A percentile compares a stretch with the other conserved stretches of the same genome.
Conservation (phyloP, 2,113 vertebrate species). For the Eupsittula cactorum region DNA sequence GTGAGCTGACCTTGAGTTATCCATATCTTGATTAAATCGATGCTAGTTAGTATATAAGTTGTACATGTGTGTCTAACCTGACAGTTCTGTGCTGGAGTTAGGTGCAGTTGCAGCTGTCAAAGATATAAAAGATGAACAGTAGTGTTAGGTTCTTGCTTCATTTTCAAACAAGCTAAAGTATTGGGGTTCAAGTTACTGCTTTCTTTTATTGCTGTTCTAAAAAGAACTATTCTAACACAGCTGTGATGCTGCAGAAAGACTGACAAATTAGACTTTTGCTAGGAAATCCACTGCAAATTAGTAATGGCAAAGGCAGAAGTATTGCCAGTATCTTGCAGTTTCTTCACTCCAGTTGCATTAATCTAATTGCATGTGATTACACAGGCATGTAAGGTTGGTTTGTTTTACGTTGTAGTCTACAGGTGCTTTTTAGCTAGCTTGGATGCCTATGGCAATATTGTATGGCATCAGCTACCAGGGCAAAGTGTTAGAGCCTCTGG, state of each 20-base stretch:
- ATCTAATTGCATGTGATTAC: not conserved
- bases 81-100: not conserved
- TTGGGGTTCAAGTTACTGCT: not conserved
- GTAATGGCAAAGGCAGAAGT: too few relatives aligned
- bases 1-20: not conserved
- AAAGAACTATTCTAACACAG: not conserved
- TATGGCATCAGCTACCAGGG: accelerated
- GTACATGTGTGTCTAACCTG: not conserved
- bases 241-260: not conserved
- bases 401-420: not conserved
- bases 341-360: not conserved
- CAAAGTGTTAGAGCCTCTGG: not conserved
- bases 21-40: not conserved
- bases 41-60: not conserved
- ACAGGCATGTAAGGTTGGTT: not conserved
- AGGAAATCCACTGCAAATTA: not conserved
- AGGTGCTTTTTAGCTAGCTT: not conserved
- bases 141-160: not conserved
- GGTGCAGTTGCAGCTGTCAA: not conserved
- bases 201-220: not conserved
- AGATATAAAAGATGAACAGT: not conserved
- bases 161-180: not conserved
- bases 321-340: not conserved
- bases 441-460: not conserved
- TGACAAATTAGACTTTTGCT: not conserved